phyloP scores from a whole-genome alignment of 2,797 vertebrate species.

The Platyrinchus mystaceus region DNA sequence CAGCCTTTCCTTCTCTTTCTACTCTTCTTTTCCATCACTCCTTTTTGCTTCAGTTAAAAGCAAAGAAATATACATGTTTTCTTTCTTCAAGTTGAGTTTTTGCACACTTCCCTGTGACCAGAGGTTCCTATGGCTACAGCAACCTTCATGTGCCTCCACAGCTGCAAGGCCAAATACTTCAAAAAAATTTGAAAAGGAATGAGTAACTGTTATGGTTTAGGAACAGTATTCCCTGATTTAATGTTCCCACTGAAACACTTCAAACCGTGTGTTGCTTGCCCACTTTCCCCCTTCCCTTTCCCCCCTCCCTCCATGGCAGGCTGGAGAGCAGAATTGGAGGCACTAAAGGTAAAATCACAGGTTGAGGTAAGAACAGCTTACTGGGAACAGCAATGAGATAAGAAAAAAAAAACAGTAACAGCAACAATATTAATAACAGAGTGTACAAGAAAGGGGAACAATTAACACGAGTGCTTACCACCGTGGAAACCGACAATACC shows the following conservation, averaged over 20 bases:
- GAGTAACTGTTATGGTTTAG: neutral
- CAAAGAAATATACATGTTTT: neutral
- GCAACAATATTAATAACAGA: neutral
- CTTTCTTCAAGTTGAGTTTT: neutral
- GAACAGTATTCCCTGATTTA: neutral
- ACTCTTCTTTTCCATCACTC: neutral
- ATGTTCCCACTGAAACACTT: neutral
- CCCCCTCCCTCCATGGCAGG: neutral
- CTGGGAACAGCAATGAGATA: neutral
- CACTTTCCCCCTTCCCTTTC: neutral
- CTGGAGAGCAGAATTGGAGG: neutral
- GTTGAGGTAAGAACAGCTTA: neutral
- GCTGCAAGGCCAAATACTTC: slow-evolving; percentile 26
- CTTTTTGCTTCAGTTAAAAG: neutral
- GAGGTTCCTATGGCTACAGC: neutral
- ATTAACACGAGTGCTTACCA: accelerated
- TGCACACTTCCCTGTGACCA: neutral
- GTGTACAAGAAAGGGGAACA: accelerated
- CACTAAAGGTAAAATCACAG: neutral
- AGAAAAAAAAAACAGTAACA: neutral
- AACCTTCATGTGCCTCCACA: neutral
- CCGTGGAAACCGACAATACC: neutral
- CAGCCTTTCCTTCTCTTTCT: neutral
- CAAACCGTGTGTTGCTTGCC: accelerated
- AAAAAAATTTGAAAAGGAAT: neutral